Conservation (phyloP, 2,797 vertebrate genomes). For the Platyrinchus mystaceus region DNA sequence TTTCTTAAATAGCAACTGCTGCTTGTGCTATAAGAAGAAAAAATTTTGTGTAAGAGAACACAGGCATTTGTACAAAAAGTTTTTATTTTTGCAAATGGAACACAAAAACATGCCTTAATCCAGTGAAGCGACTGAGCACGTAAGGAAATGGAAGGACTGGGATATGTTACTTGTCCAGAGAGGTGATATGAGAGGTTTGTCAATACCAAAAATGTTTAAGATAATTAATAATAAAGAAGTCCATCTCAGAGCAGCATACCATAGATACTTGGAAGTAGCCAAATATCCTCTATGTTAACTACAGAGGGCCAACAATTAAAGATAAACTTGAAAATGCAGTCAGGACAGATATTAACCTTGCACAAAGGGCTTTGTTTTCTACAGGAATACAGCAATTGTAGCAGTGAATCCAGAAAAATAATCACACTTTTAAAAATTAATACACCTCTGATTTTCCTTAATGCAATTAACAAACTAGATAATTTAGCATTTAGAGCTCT, state of each 20-base stretch:
- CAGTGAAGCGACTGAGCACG: constrained; percentile 78
- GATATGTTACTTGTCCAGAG: constrained; percentile 61
- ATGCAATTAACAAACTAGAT: background rate
- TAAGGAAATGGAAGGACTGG: constrained; percentile 75
- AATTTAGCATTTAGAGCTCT: background rate
- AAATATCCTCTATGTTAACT: constrained; percentile 66
- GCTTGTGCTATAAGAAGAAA: constrained; percentile 89
- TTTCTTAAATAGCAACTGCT: constrained; percentile 95
- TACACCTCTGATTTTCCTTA: background rate
- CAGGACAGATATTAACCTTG: constrained; percentile 51
- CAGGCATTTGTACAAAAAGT: constrained; percentile 89
- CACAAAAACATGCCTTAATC: constrained; percentile 95
- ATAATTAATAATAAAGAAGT: constrained; percentile 42
- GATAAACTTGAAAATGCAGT: constrained; percentile 60
- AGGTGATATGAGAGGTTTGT: constrained; percentile 70
- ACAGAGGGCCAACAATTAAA: constrained; percentile 55
- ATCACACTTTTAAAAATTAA: background rate
- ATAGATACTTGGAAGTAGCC: constrained; percentile 71
- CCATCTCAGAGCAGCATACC: constrained; percentile 69
- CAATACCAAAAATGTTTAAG: constrained; percentile 83
- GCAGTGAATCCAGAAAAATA: constrained; percentile 29
- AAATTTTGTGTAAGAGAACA: constrained; percentile 89
- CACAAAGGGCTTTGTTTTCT: constrained; percentile 74
- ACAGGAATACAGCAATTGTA: constrained; percentile 51
- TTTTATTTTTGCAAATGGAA: constrained; percentile 89